Conservation (phyloP, 1,140 invertebrate species). For the Musca domestica region DNA sequence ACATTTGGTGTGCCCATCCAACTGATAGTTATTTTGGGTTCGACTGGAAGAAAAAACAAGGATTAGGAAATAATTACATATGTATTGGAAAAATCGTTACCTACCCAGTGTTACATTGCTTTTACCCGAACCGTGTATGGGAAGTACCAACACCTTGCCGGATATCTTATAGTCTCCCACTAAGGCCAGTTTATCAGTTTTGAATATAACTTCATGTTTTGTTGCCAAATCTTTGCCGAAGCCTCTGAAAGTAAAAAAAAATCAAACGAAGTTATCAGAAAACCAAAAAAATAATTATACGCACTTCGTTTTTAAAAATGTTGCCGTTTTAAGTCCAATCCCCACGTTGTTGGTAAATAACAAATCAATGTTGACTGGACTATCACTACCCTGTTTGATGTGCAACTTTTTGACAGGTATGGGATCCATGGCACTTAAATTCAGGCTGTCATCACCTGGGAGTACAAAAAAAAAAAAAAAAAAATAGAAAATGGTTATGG, state of each 20-base stretch:
- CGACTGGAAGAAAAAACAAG: slow-evolving; percentile 35
- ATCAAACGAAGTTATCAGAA: too few species aligned
- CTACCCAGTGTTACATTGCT: background rate
- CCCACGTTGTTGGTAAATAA: slow-evolving; percentile 36
- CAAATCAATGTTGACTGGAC: slow-evolving; percentile 40
- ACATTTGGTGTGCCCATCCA: slow-evolving; percentile 47
- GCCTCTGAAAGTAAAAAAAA: too few species aligned
- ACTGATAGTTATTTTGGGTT: slow-evolving; percentile 24
- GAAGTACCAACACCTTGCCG: background rate
- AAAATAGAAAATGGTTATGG: too few species aligned
- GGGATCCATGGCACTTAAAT: too few species aligned
- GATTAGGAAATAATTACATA: slow-evolving; percentile 51
- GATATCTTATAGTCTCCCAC: slow-evolving; percentile 29
- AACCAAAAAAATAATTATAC: too few species aligned
- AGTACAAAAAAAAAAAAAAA: too few species aligned
- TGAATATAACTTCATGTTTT: slow-evolving; percentile 32
- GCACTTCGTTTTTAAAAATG: slow-evolving; percentile 34
- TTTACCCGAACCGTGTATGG: background rate
- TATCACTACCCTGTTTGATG: slow-evolving; percentile 36
- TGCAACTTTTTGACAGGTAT: too few species aligned
- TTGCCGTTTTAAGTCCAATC: slow-evolving; percentile 30
- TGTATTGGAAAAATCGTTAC: slow-evolving; percentile 40
- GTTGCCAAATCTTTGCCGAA: slow-evolving; percentile 38
- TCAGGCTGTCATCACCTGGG: too few species aligned
- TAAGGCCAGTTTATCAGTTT: slow-evolving; percentile 29